Base-by-base conservation (phyloP, 2,113 vertebrate species). In the Pangasianodon gigas region DNA sequence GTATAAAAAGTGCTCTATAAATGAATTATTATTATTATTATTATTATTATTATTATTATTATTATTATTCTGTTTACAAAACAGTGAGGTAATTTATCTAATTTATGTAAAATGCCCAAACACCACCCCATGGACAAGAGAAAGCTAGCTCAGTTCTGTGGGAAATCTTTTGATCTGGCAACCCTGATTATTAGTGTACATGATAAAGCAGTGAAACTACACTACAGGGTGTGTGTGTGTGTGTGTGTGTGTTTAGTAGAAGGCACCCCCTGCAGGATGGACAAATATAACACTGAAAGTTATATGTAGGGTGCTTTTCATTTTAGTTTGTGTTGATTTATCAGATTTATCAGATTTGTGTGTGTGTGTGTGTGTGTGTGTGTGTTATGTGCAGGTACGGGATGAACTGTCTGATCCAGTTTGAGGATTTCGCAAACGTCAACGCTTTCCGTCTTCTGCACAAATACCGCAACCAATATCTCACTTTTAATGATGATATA, bases 401-500 rank as follows among this genome's bases (percentile, higher is more conserved):
- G 58, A 97, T 97, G 94, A 96, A 97, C 91, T 99, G 98, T 92
- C 97, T 99, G 85, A 99, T 99, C 94, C 98, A 99, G 51, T 99
- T 99, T 96, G 98, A 99, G 93, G 98, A 99, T 93, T 99, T 99
- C 95, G 98, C 98, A 88, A 99, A 99, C 84, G 65, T 93, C 80
- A 99, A 99, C 81, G 98, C 98, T 89, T 99, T 99, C 95, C 97
- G 97, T 58, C 97, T 99, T 81, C 96, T 99, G 92, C 95, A 95
- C 86, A 99, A 98, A 92, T 99, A 99, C 93, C 97, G 97, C 87
- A 96, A 98, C 93, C 94, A 96, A 82, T 99, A 98, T 91, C 99
- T 98, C 95, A 99, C 98, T 14, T 99, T 99, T 95, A 99, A 99
- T 79, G 98, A 99, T 90, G 98, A 99, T 93, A 99, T 99, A 93